Percentiles rank a stretch among this genome's conserved stretches.
These are phyloP conservation scores for Fragum sueziense DNA, from an alignment of 2,888 invertebrate genomes.

Conservation along the genomic window DNA sequence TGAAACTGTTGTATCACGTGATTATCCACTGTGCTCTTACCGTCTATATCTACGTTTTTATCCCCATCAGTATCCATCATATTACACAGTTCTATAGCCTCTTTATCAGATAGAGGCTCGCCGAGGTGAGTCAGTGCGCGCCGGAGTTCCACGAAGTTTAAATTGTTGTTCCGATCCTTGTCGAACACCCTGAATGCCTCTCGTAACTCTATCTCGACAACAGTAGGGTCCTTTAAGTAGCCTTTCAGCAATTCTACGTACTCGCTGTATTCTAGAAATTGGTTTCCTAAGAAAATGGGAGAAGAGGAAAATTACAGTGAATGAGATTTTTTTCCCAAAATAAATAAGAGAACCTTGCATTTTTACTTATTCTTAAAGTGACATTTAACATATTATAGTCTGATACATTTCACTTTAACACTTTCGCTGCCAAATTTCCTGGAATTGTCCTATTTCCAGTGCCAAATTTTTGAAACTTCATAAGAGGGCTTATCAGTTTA, in stretches of 20 bases:
- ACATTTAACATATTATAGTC: no score
- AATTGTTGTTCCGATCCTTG: conserved; percentile 37
- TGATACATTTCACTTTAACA: no score
- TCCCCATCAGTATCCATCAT: conserved; percentile 53
- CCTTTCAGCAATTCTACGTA: conserved; percentile 47
- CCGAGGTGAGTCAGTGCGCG: conserved; percentile 49
- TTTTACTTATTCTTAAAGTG: no score
- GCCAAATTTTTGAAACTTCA: no score
- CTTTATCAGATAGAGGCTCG: conserved; percentile 49
- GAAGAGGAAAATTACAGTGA: no score
- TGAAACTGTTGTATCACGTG: no score
- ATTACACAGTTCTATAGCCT: conserved; percentile 46
- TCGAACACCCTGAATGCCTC: conserved; percentile 59
- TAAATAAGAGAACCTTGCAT: no score
- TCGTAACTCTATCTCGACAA: conserved; percentile 56
- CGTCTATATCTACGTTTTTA: conserved; percentile 52
- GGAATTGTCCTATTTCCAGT: no score
- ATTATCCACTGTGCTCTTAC: no score
- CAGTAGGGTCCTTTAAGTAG: conserved; percentile 37
- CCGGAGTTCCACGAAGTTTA: conserved; percentile 50
- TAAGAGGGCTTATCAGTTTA: no score
- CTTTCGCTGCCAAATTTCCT: no score
- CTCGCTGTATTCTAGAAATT: conserved; percentile 47
- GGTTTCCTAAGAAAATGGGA: conserved; percentile 37
- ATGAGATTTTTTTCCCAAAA: no score